Conservation (phyloP, 2,888 invertebrate genomes). For the Iphiclides podalirius region DNA sequence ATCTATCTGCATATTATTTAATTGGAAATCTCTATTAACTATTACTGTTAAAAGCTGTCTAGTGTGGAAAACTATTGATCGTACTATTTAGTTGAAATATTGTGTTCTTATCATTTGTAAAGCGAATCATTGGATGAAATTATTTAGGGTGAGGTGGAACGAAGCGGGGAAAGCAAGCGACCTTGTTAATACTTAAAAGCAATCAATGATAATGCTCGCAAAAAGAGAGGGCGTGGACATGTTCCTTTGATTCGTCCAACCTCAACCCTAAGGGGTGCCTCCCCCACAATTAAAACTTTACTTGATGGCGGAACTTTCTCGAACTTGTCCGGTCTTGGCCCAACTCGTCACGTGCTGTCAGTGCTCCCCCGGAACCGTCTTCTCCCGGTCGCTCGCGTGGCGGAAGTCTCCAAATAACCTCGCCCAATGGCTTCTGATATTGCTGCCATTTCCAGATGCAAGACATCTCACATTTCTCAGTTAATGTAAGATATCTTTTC, state of each 20-base stretch:
- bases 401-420: background rate
- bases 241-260: too few species aligned
- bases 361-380: background rate
- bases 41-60: too few species aligned
- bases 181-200: constrained; percentile 14
- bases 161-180: background rate
- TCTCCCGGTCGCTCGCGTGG: background rate
- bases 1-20: too few species aligned
- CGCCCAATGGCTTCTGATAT: too few species aligned
- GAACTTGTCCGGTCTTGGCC: constrained; percentile 4
- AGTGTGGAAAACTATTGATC: too few species aligned
- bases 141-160: background rate
- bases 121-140: too few species aligned
- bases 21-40: too few species aligned
- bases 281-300: constrained; percentile 22
- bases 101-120: too few species aligned
- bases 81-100: too few species aligned
- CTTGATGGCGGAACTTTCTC: constrained; percentile 12
- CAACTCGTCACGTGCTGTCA: background rate
- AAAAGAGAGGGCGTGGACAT: background rate
- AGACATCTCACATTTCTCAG: too few species aligned
- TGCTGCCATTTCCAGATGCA: too few species aligned
- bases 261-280: background rate
- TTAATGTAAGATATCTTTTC: too few species aligned
- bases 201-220: background rate